Evolutionary conservation across 2,888 invertebrate genomes (phyloP).

Genomic region (Homarus gammarus): DNA sequence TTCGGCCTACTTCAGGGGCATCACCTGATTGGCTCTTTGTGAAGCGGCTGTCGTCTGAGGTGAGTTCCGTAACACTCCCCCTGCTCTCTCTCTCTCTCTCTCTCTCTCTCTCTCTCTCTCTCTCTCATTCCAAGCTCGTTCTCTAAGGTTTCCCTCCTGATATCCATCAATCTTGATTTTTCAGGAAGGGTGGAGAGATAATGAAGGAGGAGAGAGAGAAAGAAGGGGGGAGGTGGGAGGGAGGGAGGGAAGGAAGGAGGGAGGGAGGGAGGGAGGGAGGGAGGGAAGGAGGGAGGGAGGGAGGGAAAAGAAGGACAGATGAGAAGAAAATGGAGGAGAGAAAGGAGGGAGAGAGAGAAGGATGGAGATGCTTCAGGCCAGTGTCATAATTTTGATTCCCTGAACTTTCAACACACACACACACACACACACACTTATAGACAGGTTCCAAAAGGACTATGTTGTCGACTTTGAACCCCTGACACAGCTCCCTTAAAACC

Average conservation of each 20-base stretch:
- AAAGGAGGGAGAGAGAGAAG: too few relatives aligned
- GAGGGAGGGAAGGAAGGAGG: neutral
- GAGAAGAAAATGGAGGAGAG: neutral
- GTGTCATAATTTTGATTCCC: too few relatives aligned
- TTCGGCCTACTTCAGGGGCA: neutral
- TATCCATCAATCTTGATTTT: neutral
- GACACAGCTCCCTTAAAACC: too few relatives aligned
- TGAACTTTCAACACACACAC: too few relatives aligned
- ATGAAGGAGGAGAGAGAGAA: neutral
- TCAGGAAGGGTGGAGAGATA: neutral
- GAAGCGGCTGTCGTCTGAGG: conserved; percentile 14
- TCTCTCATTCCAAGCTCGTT: conserved; percentile 14
- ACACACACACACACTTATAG: too few relatives aligned
- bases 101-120: conserved; percentile 53
- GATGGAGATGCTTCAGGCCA: too few relatives aligned
- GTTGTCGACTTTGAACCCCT: too few relatives aligned
- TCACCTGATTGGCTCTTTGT: conserved; percentile 45
- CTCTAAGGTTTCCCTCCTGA: neutral
- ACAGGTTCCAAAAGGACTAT: too few relatives aligned
- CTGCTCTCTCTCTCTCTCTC: conserved; percentile 41
- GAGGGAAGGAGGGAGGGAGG: too few relatives aligned
- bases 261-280: neutral
- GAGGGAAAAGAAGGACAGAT: neutral
- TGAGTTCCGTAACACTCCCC: neutral
- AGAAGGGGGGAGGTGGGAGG: neutral